Evolutionary conservation across 2,888 invertebrate species (phyloP).

Genomic region (Hemicrepidius hirtus): DNA sequence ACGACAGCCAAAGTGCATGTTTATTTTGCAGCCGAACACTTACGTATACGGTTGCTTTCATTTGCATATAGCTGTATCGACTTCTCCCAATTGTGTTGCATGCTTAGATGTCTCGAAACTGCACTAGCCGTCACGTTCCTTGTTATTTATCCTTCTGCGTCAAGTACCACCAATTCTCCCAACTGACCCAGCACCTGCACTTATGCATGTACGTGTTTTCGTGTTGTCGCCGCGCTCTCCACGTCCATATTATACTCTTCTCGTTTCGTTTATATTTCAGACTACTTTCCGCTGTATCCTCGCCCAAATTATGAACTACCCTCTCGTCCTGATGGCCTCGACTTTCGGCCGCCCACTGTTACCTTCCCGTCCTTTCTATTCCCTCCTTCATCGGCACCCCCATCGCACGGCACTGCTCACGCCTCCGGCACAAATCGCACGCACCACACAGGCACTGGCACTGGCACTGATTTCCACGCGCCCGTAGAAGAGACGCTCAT

Average conservation of each 20-base stretch:
- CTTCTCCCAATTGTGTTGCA: conserved; percentile 34
- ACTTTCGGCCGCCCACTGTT: conserved; percentile 75
- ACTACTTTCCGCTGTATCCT: conserved; percentile 74
- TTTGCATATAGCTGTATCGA: conserved; percentile 42
- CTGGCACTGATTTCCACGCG: conserved; percentile 67
- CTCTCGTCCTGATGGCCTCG: conserved; percentile 71
- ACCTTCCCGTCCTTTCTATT: conserved; percentile 78
- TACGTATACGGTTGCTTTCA: conserved; percentile 36
- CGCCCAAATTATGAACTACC: conserved; percentile 77
- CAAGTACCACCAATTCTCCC: conserved; percentile 27
- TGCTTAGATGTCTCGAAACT: conserved; percentile 28
- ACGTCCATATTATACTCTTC: conserved; percentile 50
- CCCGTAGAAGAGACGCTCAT: conserved; percentile 72
- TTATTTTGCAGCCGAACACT: conserved; percentile 33
- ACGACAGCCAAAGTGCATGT: conserved; percentile 40
- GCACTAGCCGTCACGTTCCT: conserved; percentile 32
- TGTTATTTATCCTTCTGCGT: conserved; percentile 21
- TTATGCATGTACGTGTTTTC: conserved; percentile 48
- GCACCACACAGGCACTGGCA: conserved; percentile 69
- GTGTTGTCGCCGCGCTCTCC: conserved; percentile 50
- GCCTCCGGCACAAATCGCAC: conserved; percentile 69
- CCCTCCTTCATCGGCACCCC: conserved; percentile 70
- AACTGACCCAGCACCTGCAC: conserved; percentile 38
- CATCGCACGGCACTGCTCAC: conserved; percentile 68
- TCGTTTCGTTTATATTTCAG: conserved; percentile 74